A percentile compares a stretch with the other conserved stretches of the same genome.
Evolutionary conservation across 1,140 invertebrate genomes (phyloP).

Genomic region (Sesamia nonagrioides): DNA sequence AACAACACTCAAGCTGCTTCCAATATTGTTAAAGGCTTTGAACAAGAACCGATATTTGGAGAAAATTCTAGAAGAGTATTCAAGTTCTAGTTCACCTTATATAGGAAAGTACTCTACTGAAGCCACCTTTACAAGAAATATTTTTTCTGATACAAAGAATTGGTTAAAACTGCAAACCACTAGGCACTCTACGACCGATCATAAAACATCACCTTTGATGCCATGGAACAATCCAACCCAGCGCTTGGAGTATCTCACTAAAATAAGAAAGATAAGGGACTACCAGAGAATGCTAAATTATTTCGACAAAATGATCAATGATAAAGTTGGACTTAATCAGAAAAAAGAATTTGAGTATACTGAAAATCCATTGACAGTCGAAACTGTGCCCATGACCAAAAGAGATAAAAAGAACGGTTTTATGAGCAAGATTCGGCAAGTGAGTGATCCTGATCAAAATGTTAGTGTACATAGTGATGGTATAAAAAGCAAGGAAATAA

Average conservation of each 20-base stretch:
- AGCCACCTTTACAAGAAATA: constrained; percentile 58
- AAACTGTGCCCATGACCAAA: constrained; percentile 56
- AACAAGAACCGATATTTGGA: constrained; percentile 68
- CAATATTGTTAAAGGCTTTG: constrained; percentile 73
- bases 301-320: constrained; percentile 74
- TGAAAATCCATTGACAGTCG: constrained; percentile 47
- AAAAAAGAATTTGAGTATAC: constrained; percentile 55
- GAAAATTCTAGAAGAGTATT: constrained; percentile 64
- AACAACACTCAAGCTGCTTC: constrained; percentile 70
- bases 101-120: constrained; percentile 60
- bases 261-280: constrained; percentile 73
- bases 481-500: constrained; percentile 6
- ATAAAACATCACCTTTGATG: constrained; percentile 71
- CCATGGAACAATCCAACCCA: constrained; percentile 67
- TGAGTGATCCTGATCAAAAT: background rate
- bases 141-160: constrained; percentile 66
- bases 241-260: constrained; percentile 69
- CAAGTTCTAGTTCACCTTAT: constrained; percentile 57
- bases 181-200: constrained; percentile 69
- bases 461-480: too few relatives aligned
- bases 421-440: constrained; percentile 5
- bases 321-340: constrained; percentile 59
- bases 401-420: constrained; percentile 1
- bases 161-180: constrained; percentile 70
- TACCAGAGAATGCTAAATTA: constrained; percentile 74